phyloP scores from a whole-genome alignment of 2,113 vertebrate genomes.

The Rousettus leschenaultii region DNA sequence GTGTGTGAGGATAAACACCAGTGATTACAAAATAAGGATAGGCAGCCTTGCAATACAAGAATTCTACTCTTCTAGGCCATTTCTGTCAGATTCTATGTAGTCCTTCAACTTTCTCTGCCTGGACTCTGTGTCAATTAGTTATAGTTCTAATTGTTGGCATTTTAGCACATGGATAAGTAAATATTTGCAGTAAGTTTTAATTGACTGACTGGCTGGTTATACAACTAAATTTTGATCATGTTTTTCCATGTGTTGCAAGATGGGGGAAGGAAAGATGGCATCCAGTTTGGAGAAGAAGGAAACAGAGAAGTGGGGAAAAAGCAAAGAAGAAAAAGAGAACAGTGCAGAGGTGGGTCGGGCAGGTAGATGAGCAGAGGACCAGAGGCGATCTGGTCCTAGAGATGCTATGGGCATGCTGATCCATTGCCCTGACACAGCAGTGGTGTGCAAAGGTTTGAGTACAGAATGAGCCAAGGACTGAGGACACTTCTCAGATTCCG shows the following conservation, averaged over 20 bases:
- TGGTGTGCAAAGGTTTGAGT: background rate
- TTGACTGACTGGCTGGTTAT: background rate
- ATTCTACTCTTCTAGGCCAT: background rate
- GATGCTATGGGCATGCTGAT: background rate
- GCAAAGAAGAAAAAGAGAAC: background rate
- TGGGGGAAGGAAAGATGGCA: background rate
- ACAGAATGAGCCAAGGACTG: background rate
- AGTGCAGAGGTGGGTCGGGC: background rate
- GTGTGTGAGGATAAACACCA: background rate
- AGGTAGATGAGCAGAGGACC: fast-evolving
- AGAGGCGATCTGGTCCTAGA: fast-evolving
- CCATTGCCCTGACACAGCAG: fast-evolving
- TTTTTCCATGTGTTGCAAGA: background rate
- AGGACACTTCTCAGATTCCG: background rate
- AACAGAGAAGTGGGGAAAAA: background rate
- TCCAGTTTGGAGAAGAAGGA: background rate
- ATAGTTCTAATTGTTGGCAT: background rate
- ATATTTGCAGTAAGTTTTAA: background rate
- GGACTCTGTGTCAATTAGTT: background rate
- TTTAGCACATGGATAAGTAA: background rate
- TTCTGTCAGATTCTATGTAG: background rate
- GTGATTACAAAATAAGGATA: background rate
- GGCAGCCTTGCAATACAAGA: background rate
- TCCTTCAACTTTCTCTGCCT: background rate
- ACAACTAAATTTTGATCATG: background rate